These are phyloP conservation scores for Gambelia wislizenii DNA, from an alignment of 2,797 vertebrate species.

Conservation along the genomic window DNA sequence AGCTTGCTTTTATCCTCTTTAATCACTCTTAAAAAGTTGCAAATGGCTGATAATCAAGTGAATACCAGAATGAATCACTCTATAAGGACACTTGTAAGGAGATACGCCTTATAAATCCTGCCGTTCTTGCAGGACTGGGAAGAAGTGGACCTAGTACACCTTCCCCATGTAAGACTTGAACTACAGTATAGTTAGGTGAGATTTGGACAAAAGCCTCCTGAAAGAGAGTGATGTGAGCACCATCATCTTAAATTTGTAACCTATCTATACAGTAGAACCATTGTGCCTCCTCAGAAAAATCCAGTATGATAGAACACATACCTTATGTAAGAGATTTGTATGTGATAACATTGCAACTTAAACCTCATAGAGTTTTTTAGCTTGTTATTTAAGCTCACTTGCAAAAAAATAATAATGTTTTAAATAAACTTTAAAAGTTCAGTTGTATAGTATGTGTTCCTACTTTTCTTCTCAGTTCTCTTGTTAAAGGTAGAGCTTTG, in stretches of 20 bases:
- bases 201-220: background rate
- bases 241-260: background rate
- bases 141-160: background rate
- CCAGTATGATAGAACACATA: background rate
- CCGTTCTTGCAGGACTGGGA: background rate
- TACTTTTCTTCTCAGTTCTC: constrained; percentile 6
- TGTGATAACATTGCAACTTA: background rate
- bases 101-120: background rate
- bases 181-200: background rate
- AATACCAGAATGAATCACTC: constrained; percentile 2
- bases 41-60: background rate
- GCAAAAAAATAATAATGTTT: too few species aligned
- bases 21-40: background rate
- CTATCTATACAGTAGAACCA: background rate
- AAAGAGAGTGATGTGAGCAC: background rate
- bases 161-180: background rate
- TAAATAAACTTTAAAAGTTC: too few species aligned
- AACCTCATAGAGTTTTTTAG: background rate
- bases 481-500: background rate
- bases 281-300: background rate
- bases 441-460: background rate
- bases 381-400: background rate
- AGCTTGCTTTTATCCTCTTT: background rate
- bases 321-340: background rate
- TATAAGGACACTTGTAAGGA: background rate